These are phyloP conservation scores for Lucifuga dentata DNA, from an alignment of 2,113 vertebrate species.

Conservation along the genomic window DNA sequence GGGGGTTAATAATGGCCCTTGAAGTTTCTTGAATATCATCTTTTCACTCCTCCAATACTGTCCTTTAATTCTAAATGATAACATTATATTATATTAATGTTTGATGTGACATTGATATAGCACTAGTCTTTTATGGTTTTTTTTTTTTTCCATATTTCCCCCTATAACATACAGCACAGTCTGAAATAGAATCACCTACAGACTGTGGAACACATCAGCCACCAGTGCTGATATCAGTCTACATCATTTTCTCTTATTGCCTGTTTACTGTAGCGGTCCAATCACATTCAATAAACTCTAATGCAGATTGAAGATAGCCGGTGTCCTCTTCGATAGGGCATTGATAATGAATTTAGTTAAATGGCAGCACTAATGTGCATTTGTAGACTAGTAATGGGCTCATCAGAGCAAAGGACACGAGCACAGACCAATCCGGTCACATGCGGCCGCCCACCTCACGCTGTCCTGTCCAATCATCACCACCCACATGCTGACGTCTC, in stretches of 20 bases:
- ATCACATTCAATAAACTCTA: slow-evolving; percentile 51
- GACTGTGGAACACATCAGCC: neutral
- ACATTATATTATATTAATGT: slow-evolving; percentile 16
- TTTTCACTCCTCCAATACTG: slow-evolving; percentile 4
- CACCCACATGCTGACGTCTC: slow-evolving; percentile 44
- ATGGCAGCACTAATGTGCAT: slow-evolving; percentile 71
- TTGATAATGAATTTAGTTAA: slow-evolving; percentile 72
- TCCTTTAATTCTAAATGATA: slow-evolving; percentile 29
- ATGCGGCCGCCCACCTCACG: slow-evolving; percentile 34
- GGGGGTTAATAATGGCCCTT: slow-evolving; percentile 11
- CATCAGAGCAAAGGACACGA: slow-evolving; percentile 28
- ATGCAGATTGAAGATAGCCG: slow-evolving; percentile 63
- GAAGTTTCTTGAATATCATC: slow-evolving; percentile 6
- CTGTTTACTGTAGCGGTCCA: slow-evolving; percentile 51
- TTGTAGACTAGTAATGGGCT: slow-evolving; percentile 56
- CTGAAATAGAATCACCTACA: neutral
- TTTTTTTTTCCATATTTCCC: neutral
- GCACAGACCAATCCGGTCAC: slow-evolving; percentile 42
- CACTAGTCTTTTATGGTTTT: neutral
- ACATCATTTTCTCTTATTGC: slow-evolving; percentile 13
- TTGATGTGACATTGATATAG: slow-evolving; percentile 31
- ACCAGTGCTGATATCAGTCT: slow-evolving; percentile 14
- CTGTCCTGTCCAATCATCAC: slow-evolving; percentile 42
- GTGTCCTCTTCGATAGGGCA: slow-evolving; percentile 68
- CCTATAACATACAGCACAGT: neutral